phyloP scores from a whole-genome alignment of 1,140 invertebrate genomes.

The Drosophila pectinifera region DNA sequence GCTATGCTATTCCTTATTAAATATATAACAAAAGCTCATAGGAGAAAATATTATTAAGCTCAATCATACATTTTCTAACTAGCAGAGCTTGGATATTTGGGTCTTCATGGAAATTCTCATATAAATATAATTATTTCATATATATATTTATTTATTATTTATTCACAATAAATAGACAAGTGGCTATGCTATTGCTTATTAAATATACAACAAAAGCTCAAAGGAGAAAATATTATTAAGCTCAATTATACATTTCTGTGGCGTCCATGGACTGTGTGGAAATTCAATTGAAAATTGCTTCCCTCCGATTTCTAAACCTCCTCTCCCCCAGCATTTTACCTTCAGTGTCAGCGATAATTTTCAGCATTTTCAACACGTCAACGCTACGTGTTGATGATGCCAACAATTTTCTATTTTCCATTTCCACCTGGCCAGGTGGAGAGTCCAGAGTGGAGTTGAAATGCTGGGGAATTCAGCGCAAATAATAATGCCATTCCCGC shows the following conservation, averaged over 20 bases:
- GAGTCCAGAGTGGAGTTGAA: conserved; percentile 22
- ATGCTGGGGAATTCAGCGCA: conserved; percentile 24
- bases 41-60: too few species aligned
- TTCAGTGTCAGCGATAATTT: conserved; percentile 44
- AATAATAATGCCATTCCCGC: conserved; percentile 45
- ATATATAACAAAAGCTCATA: too few species aligned
- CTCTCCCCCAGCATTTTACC: background rate
- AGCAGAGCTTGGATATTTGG: too few species aligned
- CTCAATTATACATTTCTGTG: conserved; percentile 70
- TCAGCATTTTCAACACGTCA: conserved; percentile 70
- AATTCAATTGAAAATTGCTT: conserved; percentile 74
- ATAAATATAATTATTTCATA: too few species aligned
- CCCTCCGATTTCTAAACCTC: background rate
- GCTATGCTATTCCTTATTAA: too few species aligned
- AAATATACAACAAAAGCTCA: too few species aligned
- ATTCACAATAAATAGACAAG: too few species aligned
- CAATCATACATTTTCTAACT: too few species aligned
- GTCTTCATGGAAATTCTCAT: too few species aligned
- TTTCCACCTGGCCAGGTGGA: conserved; percentile 6
- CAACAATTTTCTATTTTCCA: conserved; percentile 66
- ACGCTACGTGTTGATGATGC: conserved; percentile 71
- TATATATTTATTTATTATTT: too few species aligned
- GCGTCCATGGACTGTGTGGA: conserved; percentile 40
- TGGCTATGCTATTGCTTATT: too few species aligned
- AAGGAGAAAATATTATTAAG: conserved; percentile 59